These are phyloP conservation scores for Temnothorax nylanderi DNA, from an alignment of 1,140 invertebrate species.

Conservation along the genomic window DNA sequence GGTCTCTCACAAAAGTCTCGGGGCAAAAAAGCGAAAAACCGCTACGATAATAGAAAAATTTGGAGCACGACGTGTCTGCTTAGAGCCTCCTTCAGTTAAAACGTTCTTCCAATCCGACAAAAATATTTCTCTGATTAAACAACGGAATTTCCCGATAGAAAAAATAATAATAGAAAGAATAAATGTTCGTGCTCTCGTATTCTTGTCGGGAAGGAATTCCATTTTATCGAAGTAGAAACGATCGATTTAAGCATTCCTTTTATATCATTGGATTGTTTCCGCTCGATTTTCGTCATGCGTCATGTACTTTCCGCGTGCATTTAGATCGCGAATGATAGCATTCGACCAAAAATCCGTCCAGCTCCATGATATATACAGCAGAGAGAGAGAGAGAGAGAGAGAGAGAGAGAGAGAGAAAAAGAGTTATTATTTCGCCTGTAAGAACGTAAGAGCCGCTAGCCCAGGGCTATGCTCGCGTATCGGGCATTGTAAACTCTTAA, in stretches of 20 bases:
- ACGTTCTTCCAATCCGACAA: not conserved
- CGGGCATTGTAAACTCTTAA: conserved; percentile 50
- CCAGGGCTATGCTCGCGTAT: conserved; percentile 43
- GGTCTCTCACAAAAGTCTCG: not conserved
- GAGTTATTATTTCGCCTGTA: conserved; percentile 13
- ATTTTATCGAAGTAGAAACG: not conserved
- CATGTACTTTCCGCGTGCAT: not conserved
- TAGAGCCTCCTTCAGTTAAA: not conserved
- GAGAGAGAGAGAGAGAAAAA: not conserved
- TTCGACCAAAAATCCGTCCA: not conserved
- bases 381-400: not conserved
- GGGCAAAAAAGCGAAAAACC: not conserved
- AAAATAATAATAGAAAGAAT: too few species aligned
- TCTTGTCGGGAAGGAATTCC: not conserved
- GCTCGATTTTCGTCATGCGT: not conserved
- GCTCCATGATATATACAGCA: not conserved
- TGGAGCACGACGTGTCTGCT: not conserved
- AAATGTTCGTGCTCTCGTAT: not conserved
- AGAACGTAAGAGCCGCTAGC: conserved; percentile 20
- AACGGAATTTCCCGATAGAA: not conserved
- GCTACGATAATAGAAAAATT: not conserved
- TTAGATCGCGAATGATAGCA: not conserved
- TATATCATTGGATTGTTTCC: not conserved
- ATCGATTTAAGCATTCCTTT: not conserved
- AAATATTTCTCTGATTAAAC: not conserved